Percentiles rank a stretch among this genome's conserved stretches.
These are phyloP conservation scores for Percopsis omiscomaycus DNA, from an alignment of 2,797 vertebrate genomes.

Conservation along the genomic window DNA sequence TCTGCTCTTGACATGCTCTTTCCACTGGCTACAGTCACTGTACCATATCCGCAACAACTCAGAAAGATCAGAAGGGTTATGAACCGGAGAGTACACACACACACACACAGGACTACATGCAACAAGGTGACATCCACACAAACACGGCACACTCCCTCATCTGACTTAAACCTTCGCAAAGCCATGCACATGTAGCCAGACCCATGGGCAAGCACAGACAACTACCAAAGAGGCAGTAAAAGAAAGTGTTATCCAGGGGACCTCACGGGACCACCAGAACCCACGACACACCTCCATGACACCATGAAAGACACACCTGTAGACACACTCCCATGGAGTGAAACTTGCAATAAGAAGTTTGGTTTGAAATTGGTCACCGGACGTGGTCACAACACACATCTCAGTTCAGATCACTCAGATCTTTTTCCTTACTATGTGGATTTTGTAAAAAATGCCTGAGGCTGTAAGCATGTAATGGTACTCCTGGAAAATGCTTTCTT, in stretches of 20 bases:
- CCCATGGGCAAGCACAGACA: constrained; percentile 1
- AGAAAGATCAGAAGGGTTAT: constrained; percentile 8
- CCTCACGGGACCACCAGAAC: no score
- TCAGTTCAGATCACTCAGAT: neutral
- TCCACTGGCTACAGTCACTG: constrained; percentile 23
- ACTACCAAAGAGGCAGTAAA: neutral
- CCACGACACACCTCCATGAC: no score
- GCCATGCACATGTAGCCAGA: neutral
- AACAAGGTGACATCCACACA: neutral
- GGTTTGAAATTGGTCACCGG: neutral
- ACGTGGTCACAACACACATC: neutral
- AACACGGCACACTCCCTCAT: neutral
- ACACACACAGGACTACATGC: neutral
- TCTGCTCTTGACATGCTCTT: constrained; percentile 20
- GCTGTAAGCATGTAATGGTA: neutral
- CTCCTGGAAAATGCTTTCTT: neutral
- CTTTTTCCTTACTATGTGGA: neutral
- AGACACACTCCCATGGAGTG: no score
- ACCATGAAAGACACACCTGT: no score
- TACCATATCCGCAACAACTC: neutral
- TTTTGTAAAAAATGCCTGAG: no score
- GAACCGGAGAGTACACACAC: neutral
- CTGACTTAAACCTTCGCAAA: neutral
- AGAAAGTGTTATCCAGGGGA: no score
- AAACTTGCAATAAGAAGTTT: no score